A percentile compares a stretch with the other conserved stretches of the same genome.
phyloP scores from a whole-genome alignment of 2,888 invertebrate genomes.

The Sphaerophoria rueppellii region DNA sequence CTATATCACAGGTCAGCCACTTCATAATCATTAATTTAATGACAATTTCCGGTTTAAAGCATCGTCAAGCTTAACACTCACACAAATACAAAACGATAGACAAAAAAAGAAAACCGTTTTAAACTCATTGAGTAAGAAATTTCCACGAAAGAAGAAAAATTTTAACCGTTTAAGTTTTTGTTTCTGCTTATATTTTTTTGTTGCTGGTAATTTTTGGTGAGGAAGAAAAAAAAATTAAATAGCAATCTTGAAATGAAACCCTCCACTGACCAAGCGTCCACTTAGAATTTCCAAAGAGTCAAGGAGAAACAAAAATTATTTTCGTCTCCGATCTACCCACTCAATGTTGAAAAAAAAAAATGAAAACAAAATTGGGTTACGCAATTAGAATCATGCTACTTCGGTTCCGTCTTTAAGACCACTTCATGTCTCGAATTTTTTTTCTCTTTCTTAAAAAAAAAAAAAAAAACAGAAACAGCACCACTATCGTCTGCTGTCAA shows the following conservation, averaged over 20 bases:
- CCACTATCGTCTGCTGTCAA: neutral
- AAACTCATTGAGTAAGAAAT: conserved; percentile 58
- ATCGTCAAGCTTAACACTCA: conserved; percentile 31
- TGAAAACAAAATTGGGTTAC: conserved; percentile 50
- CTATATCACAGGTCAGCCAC: conserved; percentile 51
- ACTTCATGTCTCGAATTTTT: conserved; percentile 6
- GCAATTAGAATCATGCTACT: conserved; percentile 61
- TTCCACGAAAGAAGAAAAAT: conserved; percentile 47
- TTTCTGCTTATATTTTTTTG: no score
- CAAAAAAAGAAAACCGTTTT: conserved; percentile 2
- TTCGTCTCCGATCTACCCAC: neutral
- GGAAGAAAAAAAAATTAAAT: conserved; percentile 20
- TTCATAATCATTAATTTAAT: conserved; percentile 61
- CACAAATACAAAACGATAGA: neutral
- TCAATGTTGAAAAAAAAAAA: conserved; percentile 1
- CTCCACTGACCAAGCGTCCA: conserved; percentile 63
- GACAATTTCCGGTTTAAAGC: conserved; percentile 66
- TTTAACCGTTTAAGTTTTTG: neutral
- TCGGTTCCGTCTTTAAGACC: conserved; percentile 21
- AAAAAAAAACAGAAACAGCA: no score
- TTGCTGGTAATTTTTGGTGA: neutral
- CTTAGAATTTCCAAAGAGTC: conserved; percentile 27
- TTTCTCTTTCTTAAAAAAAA: neutral
- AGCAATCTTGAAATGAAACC: conserved; percentile 40
- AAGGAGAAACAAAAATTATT: neutral